Conservation (phyloP, 2,888 invertebrate species). For the Cerastis leucographa region DNA sequence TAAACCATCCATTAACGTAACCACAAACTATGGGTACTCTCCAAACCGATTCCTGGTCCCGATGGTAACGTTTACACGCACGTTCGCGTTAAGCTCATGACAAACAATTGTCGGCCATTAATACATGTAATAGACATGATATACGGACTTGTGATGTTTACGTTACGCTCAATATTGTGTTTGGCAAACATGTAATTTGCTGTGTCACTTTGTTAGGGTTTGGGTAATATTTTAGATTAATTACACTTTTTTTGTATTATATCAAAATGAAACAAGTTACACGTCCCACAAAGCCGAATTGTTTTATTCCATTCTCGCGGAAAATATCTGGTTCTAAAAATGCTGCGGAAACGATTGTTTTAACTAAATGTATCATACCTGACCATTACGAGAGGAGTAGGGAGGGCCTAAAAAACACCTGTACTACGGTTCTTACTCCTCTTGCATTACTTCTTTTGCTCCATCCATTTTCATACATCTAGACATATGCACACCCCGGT, state of each 20-base stretch:
- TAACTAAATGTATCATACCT: not conserved
- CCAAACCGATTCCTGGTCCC: constrained; percentile 33
- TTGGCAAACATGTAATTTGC: constrained; percentile 22
- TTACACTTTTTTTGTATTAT: constrained; percentile 16
- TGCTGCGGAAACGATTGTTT: not conserved
- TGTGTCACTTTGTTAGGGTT: constrained; percentile 15
- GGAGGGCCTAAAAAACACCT: not conserved
- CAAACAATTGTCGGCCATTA: constrained; percentile 62
- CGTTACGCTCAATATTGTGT: constrained; percentile 38
- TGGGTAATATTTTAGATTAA: not conserved
- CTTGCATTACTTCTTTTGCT: no score
- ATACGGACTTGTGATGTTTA: constrained; percentile 55
- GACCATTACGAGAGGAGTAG: not conserved
- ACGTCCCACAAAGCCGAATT: not conserved
- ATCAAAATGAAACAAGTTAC: constrained; percentile 5
- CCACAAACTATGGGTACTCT: constrained; percentile 17
- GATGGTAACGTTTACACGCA: constrained; percentile 48
- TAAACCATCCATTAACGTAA: constrained; percentile 21
- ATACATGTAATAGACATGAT: constrained; percentile 54
- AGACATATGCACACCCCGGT: no score
- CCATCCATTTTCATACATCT: no score
- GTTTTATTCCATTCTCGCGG: not conserved
- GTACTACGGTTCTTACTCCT: not conserved
- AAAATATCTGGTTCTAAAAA: not conserved
- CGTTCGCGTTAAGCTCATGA: constrained; percentile 56